A percentile compares a stretch with the other conserved stretches of the same genome.
These are phyloP conservation scores for Cecidostiba fungosa DNA, from an alignment of 2,888 invertebrate species.

Conservation along the genomic window DNA sequence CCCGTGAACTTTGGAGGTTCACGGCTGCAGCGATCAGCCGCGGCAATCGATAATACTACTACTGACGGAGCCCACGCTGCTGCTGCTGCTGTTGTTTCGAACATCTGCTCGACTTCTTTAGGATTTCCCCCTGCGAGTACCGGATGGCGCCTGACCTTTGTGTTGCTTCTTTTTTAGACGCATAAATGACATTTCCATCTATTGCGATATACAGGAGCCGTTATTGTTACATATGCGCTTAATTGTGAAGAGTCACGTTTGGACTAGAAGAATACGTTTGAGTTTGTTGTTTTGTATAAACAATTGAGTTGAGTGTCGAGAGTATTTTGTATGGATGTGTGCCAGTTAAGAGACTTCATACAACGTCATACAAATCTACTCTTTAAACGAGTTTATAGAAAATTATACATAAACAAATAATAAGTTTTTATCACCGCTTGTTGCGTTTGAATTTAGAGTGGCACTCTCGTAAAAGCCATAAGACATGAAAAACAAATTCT, in stretches of 20 bases:
- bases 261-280: background rate
- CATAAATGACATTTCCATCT: conserved; percentile 35
- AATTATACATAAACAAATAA: background rate
- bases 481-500: background rate
- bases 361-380: background rate
- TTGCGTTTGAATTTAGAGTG: background rate
- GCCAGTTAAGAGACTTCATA: background rate
- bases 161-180: conserved; percentile 12
- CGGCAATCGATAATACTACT: conserved; percentile 50
- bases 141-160: conserved; percentile 32
- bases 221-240: background rate
- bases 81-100: conserved; percentile 34
- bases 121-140: conserved; percentile 33
- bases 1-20: conserved; percentile 42
- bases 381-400: background rate
- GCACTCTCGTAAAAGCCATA: background rate
- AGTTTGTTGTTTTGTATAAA: background rate
- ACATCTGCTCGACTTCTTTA: conserved; percentile 56
- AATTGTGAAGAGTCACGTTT: background rate
- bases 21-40: conserved; percentile 50
- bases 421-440: background rate
- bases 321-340: background rate
- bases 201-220: background rate
- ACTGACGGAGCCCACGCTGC: background rate
- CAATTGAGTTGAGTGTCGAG: background rate